These are phyloP conservation scores for Casuarius casuarius DNA, from an alignment of 2,113 vertebrate genomes.

Conservation along the genomic window DNA sequence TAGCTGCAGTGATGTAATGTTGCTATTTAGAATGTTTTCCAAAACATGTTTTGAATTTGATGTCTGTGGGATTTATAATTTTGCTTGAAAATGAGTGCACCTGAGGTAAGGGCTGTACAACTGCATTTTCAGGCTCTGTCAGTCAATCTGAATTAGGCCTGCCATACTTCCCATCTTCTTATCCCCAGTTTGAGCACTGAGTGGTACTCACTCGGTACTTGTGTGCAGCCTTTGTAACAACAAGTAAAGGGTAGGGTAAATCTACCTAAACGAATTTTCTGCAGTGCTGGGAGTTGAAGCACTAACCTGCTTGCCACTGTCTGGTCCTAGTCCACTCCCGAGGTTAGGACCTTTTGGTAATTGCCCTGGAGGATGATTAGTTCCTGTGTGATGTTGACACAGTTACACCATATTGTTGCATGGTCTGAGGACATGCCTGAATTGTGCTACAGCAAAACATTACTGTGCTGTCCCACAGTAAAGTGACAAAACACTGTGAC, in stretches of 20 bases:
- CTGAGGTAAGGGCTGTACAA: slow-evolving; percentile 13
- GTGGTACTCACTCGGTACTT: not conserved
- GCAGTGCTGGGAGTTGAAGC: not conserved
- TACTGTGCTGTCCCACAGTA: not conserved
- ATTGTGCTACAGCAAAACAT: not conserved
- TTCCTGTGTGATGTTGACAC: not conserved
- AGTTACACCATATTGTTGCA: not conserved
- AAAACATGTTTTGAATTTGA: slow-evolving; percentile 25
- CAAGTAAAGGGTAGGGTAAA: not conserved
- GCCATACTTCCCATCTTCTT: not conserved
- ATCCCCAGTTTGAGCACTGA: not conserved
- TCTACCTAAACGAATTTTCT: not conserved
- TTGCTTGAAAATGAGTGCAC: slow-evolving; percentile 25
- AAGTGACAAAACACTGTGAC: not conserved
- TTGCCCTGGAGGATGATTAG: not conserved
- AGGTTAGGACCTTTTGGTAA: not conserved
- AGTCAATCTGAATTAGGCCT: not conserved
- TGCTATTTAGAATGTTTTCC: slow-evolving; percentile 60
- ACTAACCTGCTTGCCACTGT: not conserved
- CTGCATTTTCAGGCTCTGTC: not conserved
- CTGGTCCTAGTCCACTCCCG: not conserved
- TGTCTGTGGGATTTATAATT: slow-evolving; percentile 13
- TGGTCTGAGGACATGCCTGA: not conserved
- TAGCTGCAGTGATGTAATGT: slow-evolving; percentile 42
- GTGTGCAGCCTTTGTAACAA: not conserved